Conservation (phyloP, 2,113 vertebrate species). For the Thunnus maccoyii region DNA sequence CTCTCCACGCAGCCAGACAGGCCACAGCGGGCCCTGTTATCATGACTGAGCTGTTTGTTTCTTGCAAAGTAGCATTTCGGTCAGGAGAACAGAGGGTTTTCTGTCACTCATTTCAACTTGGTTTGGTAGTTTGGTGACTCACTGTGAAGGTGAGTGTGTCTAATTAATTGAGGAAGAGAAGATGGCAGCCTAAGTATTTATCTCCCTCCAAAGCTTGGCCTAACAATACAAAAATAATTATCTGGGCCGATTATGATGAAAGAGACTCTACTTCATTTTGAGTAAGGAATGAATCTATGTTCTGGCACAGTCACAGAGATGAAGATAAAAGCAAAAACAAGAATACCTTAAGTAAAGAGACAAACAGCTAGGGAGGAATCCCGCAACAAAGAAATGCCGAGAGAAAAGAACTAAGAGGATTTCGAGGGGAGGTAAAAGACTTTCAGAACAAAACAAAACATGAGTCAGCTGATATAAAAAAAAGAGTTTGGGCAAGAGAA, state of each 20-base stretch:
- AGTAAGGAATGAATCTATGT: neutral
- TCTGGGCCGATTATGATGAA: no score
- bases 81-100: slow-evolving; percentile 3
- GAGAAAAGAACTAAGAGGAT: neutral
- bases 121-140: slow-evolving; percentile 1
- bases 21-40: neutral
- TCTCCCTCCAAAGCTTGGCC: no score
- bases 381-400: neutral
- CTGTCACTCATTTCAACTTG: neutral
- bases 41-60: slow-evolving; percentile 1
- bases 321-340: no score
- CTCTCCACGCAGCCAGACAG: neutral
- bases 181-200: no score
- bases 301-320: neutral
- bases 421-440: neutral
- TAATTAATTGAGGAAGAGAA: neutral
- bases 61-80: neutral
- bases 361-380: neutral
- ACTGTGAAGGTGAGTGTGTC: neutral
- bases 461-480: neutral
- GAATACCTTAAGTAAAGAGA: neutral
- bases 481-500: neutral
- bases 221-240: no score
- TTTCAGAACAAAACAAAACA: neutral
- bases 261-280: neutral